Evolutionary conservation across 2,888 invertebrate genomes (phyloP).

Genomic region (Cybosia mesomella): DNA sequence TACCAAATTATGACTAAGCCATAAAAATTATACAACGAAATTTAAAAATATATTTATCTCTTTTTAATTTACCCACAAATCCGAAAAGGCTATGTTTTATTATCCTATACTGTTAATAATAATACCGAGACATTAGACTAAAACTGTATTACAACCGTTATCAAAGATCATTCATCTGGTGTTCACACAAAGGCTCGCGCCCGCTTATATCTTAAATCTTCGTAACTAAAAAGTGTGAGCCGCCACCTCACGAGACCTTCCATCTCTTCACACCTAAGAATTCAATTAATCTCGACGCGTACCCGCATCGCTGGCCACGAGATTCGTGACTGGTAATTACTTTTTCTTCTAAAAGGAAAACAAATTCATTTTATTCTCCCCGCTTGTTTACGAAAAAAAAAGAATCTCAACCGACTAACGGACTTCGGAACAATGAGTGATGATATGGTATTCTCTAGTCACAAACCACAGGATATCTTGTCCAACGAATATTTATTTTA

Average conservation of each 20-base stretch:
- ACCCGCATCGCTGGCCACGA: slow-evolving; percentile 69
- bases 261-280: slow-evolving; percentile 82
- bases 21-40: no score
- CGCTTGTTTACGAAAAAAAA: slow-evolving; percentile 65
- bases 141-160: slow-evolving; percentile 22
- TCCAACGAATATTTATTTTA: slow-evolving; percentile 51
- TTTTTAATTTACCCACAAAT: not conserved
- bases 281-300: slow-evolving; percentile 81
- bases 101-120: not conserved
- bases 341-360: slow-evolving; percentile 74
- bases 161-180: slow-evolving; percentile 20
- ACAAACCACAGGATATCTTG: slow-evolving; percentile 46
- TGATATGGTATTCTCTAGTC: slow-evolving; percentile 63
- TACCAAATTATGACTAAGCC: no score
- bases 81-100: not conserved
- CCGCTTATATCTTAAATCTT: slow-evolving; percentile 44
- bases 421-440: slow-evolving; percentile 68
- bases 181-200: slow-evolving; percentile 40
- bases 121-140: not conserved
- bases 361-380: slow-evolving; percentile 57
- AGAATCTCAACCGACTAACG: slow-evolving; percentile 64
- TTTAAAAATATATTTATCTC: no score
- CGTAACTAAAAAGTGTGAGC: slow-evolving; percentile 61
- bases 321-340: slow-evolving; percentile 83
- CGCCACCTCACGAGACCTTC: slow-evolving; percentile 51